Conservation (phyloP, 2,888 invertebrate genomes). For the Sepiola atlantica region DNA sequence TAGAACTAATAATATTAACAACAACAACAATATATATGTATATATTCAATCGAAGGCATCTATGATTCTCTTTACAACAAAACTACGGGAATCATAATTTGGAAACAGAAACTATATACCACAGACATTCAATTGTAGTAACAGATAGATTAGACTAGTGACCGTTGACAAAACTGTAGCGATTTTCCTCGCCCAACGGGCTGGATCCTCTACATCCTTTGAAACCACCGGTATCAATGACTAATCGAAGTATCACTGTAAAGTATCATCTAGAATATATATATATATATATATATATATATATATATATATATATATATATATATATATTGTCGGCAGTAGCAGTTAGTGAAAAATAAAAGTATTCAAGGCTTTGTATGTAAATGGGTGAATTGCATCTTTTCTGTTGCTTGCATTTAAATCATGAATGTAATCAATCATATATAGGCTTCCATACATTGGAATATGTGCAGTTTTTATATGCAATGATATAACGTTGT, state of each 20-base stretch:
- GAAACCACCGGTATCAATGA: no score
- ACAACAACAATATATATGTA: not conserved
- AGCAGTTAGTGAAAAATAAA: not conserved
- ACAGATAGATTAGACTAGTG: not conserved
- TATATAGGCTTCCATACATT: not conserved
- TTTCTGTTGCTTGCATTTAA: not conserved
- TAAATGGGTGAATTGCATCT: not conserved
- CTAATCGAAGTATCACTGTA: no score
- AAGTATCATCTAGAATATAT: no score
- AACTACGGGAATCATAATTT: not conserved
- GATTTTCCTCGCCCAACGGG: no score
- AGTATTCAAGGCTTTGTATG: not conserved
- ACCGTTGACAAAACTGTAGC: no score
- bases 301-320: no score
- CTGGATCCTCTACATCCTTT: no score
- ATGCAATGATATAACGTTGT: not conserved
- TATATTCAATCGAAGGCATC: not conserved
- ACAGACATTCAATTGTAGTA: not conserved
- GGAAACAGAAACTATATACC: not conserved
- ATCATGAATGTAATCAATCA: not conserved
- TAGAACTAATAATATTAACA: not conserved
- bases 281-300: no score
- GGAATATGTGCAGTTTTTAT: not conserved
- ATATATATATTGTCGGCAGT: not conserved
- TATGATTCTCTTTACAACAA: not conserved